Base-by-base conservation (phyloP, 2,797 vertebrate species). In the Glossophaga mutica region DNA sequence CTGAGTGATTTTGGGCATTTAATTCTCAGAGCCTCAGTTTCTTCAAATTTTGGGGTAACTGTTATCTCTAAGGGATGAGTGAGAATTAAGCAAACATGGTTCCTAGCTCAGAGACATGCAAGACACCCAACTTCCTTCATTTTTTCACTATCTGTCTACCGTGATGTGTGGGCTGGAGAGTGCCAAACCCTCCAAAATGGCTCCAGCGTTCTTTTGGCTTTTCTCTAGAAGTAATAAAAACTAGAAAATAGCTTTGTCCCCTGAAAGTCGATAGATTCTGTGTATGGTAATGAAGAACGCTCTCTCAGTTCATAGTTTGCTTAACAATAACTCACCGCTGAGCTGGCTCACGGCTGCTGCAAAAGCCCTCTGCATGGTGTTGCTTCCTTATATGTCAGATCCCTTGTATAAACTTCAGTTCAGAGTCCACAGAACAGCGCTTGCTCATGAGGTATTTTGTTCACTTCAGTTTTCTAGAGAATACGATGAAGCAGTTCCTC, bases 151-250 rank as follows among this genome's bases (percentile, higher is more conserved):
- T 24, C 37, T 18, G 39, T 59, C 85, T 34, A 57, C 18, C 24
- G 32, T 29, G 10, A 21, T 39, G 37, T 74, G 34, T 48, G 37
- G 32, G 21, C 15, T 10, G 5, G 14, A 9, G 15, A 24, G 14
- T 10, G 32, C 46, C 42, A 9, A 48, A 59, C 29, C 52, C 44
- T 73, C 77, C 46, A 4, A 59, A 77, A 71, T 37, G 76, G 6
- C 15, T 21, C 34, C 18, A 2, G 6, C 46, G 46, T 83, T 71
- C 48, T 50, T 96, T 65, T 67, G 37, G 21, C 29, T 94, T 88
- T 96, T 91, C 73, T 85, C 57, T 81, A 50, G 29, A 78, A 85
- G 48, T 32, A 50, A 55, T 65, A 92, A 92, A 91, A 90, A 91
- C 76, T 86, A 32, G 39, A 85, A 88, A 91, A 73, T n/a, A 79